Evolutionary conservation across 2,888 invertebrate species (phyloP).

Genomic region (Microdon myrmicae): DNA sequence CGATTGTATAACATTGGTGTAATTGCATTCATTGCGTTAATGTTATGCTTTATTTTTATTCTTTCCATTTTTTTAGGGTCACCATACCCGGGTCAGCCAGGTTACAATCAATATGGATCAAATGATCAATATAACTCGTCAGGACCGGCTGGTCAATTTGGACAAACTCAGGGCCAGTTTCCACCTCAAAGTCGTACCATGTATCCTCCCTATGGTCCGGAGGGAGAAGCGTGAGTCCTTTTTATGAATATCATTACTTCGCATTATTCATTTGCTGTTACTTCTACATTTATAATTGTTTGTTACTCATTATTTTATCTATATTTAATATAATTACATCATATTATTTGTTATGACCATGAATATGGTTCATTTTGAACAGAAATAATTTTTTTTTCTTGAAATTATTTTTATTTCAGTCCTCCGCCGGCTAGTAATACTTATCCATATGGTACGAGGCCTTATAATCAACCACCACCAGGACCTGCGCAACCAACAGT

Average conservation of each 20-base stretch:
- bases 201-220: slow-evolving; percentile 81
- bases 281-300: slow-evolving; percentile 19
- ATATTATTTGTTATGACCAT: neutral
- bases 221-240: slow-evolving; percentile 73
- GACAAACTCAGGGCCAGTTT: slow-evolving; percentile 70
- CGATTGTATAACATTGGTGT: no score
- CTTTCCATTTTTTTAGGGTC: slow-evolving; percentile 60
- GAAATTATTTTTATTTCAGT: slow-evolving; percentile 55
- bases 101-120: slow-evolving; percentile 76
- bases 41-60: slow-evolving; percentile 23
- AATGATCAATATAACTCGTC: slow-evolving; percentile 72
- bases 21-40: slow-evolving; percentile 1
- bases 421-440: slow-evolving; percentile 67
- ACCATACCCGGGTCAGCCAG: slow-evolving; percentile 73
- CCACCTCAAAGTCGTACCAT: slow-evolving; percentile 80
- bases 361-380: neutral
- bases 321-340: slow-evolving; percentile 1
- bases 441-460: slow-evolving; percentile 64
- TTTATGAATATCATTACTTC: slow-evolving; percentile 33
- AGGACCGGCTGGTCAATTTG: slow-evolving; percentile 71
- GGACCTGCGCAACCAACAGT: slow-evolving; percentile 69
- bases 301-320: slow-evolving; percentile 32
- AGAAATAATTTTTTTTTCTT: neutral
- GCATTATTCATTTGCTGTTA: slow-evolving; percentile 22
- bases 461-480: slow-evolving; percentile 66